phyloP scores from a whole-genome alignment of 2,888 invertebrate genomes.

The Adelognathus sp. region DNA sequence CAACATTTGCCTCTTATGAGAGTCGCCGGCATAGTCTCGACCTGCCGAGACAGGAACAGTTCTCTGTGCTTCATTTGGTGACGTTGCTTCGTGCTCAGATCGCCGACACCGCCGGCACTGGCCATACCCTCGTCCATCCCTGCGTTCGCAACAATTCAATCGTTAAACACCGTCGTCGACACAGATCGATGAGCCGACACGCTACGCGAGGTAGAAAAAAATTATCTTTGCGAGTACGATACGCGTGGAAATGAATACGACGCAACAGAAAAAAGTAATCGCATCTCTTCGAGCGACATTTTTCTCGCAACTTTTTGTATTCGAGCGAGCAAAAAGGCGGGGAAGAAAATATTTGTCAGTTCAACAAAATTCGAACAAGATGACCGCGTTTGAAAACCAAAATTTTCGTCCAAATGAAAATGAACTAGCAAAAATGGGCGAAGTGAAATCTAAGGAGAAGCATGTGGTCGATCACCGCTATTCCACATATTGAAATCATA shows the following conservation, averaged over 20 bases:
- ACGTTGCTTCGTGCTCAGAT: conserved; percentile 91
- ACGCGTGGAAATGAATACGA: neutral
- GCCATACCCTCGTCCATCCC: conserved; percentile 80
- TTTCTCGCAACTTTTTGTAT: too few species aligned
- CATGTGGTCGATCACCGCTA: conserved; percentile 3
- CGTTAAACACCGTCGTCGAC: conserved; percentile 23
- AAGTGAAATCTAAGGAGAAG: conserved; percentile 65
- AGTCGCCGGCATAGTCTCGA: conserved; percentile 98
- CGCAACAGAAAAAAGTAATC: neutral
- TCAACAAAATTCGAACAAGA: too few species aligned
- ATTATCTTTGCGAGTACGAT: neutral
- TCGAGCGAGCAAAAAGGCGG: too few species aligned
- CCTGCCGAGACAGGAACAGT: conserved; percentile 97
- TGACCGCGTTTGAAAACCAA: conserved; percentile 64
- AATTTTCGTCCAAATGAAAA: conserved; percentile 72
- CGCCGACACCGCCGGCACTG: conserved; percentile 84
- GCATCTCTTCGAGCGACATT: neutral
- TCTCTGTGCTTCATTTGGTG: conserved; percentile 99
- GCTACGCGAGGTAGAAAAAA: neutral
- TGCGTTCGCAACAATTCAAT: conserved; percentile 77
- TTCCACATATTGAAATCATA: neutral
- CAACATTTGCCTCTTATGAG: conserved; percentile 99
- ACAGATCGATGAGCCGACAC: neutral
- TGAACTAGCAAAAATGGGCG: conserved; percentile 75
- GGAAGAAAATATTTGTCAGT: neutral